Evolutionary conservation across 2,888 invertebrate species (phyloP), one percentile per base, ranked within the genome.

Genomic region (Gastracanthus pulcherrimus): DNA sequence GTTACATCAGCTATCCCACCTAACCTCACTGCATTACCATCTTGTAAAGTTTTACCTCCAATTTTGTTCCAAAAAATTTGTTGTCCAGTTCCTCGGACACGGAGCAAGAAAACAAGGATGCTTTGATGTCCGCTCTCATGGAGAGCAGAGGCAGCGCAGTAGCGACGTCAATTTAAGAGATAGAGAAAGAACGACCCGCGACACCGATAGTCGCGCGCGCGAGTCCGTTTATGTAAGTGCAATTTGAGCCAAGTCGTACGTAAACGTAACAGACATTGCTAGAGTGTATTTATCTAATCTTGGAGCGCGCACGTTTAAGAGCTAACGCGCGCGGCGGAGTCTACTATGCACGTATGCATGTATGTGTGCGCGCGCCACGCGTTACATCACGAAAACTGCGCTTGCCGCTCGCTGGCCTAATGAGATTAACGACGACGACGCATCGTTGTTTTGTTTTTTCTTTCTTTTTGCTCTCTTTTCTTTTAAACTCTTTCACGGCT

Each of bases 281-380:
- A 79, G 72, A 81, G 64, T 67, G 82, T 82, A 82, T 83, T 83
- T 83, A 83, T 83, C 83, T 83, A 83, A 83, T 83, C 83, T 82
- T 82, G 82, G 82, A 82, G 80, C 80, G 82, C 58, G 72, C 75
- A 58, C 80, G 72, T 78, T 77, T 75, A 78, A 76, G 76, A 79
- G 79, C 69, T 60, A 66, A 72, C 71, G 76, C 38, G 69, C 64
- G 62, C 13, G 71, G 45, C 34, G 19, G 7, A 13, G 13, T 7
- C 23, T 38, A 11, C 16, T 38, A 7, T 13, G 4, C 23, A 23
- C 7, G 45, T 11, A 9, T 62, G 36, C 38, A 62, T 41, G 64
- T 19, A 13, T 29, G 29, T 13, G 62, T 16, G 45, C 19, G 51
- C n/a, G 16, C 4, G 11, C 9, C 13, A 31, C 16, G 26, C 26